Percentiles rank a stretch among this genome's conserved stretches.
Conservation (phyloP, 2,888 invertebrate species). For the Gibbula magus region DNA sequence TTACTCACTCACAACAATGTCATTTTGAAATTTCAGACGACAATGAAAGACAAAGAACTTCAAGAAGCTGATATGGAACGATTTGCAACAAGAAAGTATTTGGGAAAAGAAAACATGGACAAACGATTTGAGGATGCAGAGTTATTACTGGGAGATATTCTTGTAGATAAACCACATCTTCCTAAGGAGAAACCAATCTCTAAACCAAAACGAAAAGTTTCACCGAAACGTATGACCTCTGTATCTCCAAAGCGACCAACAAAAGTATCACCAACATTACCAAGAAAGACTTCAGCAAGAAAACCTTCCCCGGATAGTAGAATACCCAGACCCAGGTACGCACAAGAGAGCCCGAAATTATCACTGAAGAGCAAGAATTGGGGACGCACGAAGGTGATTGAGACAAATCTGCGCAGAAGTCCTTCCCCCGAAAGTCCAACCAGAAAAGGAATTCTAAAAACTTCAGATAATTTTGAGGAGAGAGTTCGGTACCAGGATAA, state of each 20-base stretch:
- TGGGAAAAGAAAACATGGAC: conserved; percentile 45
- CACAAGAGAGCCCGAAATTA: not conserved
- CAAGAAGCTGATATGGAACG: conserved; percentile 11
- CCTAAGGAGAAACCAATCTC: conserved; percentile 44
- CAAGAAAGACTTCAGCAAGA: not conserved
- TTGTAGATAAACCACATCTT: conserved; percentile 57
- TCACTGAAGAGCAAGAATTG: not conserved
- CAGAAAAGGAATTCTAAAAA: not conserved
- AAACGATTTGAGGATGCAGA: conserved; percentile 57
- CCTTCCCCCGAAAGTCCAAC: not conserved
- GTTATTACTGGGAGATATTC: conserved; percentile 59
- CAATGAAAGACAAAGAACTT: not conserved
- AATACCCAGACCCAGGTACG: not conserved
- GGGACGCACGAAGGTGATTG: not conserved
- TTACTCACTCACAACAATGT: too few relatives aligned
- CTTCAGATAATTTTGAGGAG: not conserved
- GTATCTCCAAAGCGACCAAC: not conserved
- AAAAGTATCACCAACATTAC: not conserved
- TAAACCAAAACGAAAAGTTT: not conserved
- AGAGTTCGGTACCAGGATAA: not conserved
- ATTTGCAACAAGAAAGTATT: conserved; percentile 41
- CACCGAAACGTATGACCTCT: not conserved
- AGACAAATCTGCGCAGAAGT: not conserved
- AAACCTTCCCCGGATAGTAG: not conserved
- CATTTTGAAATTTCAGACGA: not conserved